phyloP scores from a whole-genome alignment of 2,797 vertebrate species.

The Aldrovandia affinis region DNA sequence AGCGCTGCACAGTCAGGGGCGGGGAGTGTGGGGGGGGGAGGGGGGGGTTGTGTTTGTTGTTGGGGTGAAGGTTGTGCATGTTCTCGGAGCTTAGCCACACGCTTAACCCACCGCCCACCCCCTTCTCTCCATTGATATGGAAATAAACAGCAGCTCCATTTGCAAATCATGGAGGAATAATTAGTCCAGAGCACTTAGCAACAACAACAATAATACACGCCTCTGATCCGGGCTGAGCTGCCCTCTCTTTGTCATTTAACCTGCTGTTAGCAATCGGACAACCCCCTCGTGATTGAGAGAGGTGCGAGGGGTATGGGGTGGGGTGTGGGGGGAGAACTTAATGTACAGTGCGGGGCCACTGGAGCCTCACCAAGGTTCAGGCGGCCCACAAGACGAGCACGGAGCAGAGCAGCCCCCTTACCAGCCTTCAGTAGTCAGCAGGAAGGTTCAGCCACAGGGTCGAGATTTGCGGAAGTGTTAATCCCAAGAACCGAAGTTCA shows the following conservation, averaged over 20 bases:
- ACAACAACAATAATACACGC: conserved; percentile 75
- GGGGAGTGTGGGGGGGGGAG: conserved; percentile 57
- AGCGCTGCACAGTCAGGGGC: conserved; percentile 56
- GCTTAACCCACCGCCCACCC: conserved; percentile 62
- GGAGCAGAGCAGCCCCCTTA: conserved; percentile 56
- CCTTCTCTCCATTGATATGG: conserved; percentile 73
- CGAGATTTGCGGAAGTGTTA: not conserved
- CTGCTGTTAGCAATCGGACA: conserved; percentile 71
- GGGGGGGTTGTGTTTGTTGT: conserved; percentile 70
- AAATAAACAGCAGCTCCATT: conserved; percentile 66
- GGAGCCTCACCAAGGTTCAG: conserved; percentile 65
- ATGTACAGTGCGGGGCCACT: conserved; percentile 58
- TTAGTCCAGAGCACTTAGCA: conserved; percentile 78
- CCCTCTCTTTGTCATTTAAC: conserved; percentile 76
- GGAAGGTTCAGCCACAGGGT: not conserved
- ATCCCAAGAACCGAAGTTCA: not conserved
- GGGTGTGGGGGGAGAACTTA: conserved; percentile 49
- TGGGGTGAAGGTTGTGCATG: conserved; percentile 61
- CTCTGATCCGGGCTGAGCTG: conserved; percentile 70
- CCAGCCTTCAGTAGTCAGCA: not conserved
- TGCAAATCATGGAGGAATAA: conserved; percentile 83
- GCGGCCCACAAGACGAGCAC: conserved; percentile 62
- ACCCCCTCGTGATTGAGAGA: conserved; percentile 44
- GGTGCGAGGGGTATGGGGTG: conserved; percentile 10
- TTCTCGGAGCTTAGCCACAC: conserved; percentile 68